These are phyloP conservation scores for Syngnathus rostellatus DNA, from an alignment of 2,797 vertebrate genomes.

Conservation along the genomic window DNA sequence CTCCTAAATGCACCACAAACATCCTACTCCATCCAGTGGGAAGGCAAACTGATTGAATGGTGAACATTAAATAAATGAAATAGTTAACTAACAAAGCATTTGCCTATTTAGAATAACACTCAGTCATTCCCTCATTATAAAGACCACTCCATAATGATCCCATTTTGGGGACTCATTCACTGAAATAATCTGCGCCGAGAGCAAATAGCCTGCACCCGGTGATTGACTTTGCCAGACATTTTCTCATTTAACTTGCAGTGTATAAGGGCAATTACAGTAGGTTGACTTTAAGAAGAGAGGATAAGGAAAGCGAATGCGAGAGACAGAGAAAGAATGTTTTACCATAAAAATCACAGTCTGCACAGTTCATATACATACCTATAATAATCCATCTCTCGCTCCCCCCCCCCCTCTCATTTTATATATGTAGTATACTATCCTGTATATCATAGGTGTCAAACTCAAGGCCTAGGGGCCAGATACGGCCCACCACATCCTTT, in stretches of 20 bases:
- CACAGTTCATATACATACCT: not conserved
- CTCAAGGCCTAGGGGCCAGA: too few relatives aligned
- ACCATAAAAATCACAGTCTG: not conserved
- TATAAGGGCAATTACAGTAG: constrained; percentile 41
- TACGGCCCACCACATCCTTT: too few relatives aligned
- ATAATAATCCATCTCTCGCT: not conserved
- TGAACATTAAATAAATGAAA: constrained; percentile 25
- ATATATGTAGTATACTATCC: too few relatives aligned
- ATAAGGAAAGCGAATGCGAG: constrained; percentile 7
- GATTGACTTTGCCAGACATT: constrained; percentile 45
- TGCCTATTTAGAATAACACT: constrained; percentile 22
- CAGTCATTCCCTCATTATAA: constrained; percentile 38
- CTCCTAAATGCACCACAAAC: not conserved
- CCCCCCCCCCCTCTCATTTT: too few relatives aligned
- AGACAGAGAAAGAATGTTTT: constrained; percentile 6
- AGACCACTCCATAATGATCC: constrained; percentile 46
- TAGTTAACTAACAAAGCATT: constrained; percentile 29
- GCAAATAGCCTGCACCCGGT: constrained; percentile 44
- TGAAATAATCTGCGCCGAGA: constrained; percentile 47
- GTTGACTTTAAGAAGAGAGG: not conserved
- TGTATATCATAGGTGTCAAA: too few relatives aligned
- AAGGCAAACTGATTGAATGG: constrained; percentile 7
- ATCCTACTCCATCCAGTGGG: constrained; percentile 10
- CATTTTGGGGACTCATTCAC: constrained; percentile 43
- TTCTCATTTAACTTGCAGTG: constrained; percentile 47